Evolutionary conservation across 2,888 invertebrate genomes (phyloP), one percentile per base, ranked within the genome.

Genomic region (Drosophila meridionalis): DNA sequence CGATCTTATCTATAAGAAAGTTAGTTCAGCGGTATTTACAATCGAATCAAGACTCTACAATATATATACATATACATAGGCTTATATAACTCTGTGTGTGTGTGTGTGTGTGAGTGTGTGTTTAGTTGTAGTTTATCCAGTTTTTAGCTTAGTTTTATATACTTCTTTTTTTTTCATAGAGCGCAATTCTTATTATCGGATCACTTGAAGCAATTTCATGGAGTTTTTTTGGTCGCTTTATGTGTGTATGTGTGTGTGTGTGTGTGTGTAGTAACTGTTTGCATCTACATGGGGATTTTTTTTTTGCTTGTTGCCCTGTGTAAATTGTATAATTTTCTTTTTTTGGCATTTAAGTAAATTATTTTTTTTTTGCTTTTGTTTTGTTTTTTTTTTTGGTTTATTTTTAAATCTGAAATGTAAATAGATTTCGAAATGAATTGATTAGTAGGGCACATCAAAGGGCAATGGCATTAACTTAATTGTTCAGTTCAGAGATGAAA

Each of bases 131-230:
- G 71, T 80, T 79, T 57, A 75, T 61, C 63, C 76, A 79, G 67
- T 67, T 71, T 68, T 71, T 42, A 64, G 70, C 66, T 77, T 75
- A 79, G 80, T 79, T 60, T 45, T 85, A 34, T 69, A 47, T 71
- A 1, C 28, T 47, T 12, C 12, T 38, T 34, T 20, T 14, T 8
- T 56, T 68, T 57, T 4, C 38, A 69, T 75, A 80, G 67, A 83
- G 78, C 78, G 81, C 76, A 80, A 85, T 82, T 87, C 73, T 86
- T 89, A 86, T 86, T 89, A 85, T 85, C 89, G 89, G 89, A 85
- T 85, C 85, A 85, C 85, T 85, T 89, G 85, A 89, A 85, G 87
- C 89, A 85, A 82, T 80, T 82, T 84, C 69, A 61, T 80, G 82
- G 73, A 82, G 78, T 84, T 71, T 52, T 76, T 73, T 82, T 79